These are phyloP conservation scores for Camponotus pennsylvanicus DNA, from an alignment of 1,140 invertebrate genomes.

Conservation along the genomic window DNA sequence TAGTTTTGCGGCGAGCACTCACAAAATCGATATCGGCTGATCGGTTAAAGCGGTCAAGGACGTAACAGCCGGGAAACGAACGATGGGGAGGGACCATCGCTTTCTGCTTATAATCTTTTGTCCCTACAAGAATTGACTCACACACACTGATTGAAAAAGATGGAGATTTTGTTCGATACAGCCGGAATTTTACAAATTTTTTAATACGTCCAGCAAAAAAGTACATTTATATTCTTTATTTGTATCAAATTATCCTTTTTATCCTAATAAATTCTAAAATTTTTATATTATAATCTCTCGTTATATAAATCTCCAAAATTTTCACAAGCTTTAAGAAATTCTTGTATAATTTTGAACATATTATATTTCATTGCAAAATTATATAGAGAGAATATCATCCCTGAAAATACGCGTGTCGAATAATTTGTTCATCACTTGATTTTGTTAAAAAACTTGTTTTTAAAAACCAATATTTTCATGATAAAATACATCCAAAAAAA, in stretches of 20 bases:
- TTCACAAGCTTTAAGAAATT: background rate
- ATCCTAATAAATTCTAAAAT: background rate
- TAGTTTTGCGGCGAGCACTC: conserved; percentile 39
- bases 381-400: background rate
- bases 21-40: conserved; percentile 61
- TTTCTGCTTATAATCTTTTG: conserved; percentile 20
- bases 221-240: no score
- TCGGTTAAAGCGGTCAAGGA: conserved; percentile 69
- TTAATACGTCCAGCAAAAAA: background rate
- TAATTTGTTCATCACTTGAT: background rate
- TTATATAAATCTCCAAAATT: background rate
- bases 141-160: conserved; percentile 5
- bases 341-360: background rate
- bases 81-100: conserved; percentile 21
- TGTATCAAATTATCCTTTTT: background rate
- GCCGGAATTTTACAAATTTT: background rate
- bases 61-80: conserved; percentile 16
- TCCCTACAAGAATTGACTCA: background rate
- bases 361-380: background rate
- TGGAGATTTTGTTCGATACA: conserved; percentile 2
- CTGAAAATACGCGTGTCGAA: background rate
- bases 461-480: background rate
- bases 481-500: conserved; percentile 13
- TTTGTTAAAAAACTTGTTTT: background rate
- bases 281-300: background rate